These are phyloP conservation scores for Aix galericulata DNA, from an alignment of 2,113 vertebrate species.

Conservation along the genomic window DNA sequence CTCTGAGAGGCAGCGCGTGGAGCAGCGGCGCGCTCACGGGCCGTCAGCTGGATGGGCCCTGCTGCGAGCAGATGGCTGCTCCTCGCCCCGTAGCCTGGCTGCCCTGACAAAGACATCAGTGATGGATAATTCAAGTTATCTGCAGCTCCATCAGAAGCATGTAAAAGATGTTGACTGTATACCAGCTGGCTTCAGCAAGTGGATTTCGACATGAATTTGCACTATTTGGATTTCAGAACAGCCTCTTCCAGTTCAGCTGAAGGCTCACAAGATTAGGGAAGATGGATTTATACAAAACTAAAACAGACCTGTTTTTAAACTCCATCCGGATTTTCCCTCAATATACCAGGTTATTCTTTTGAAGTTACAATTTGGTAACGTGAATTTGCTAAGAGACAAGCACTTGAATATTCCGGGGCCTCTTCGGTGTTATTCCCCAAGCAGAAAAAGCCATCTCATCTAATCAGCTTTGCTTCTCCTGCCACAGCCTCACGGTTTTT, in stretches of 20 bases:
- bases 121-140: constrained; percentile 1
- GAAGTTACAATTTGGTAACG: not conserved
- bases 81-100: not conserved
- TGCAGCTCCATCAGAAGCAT: not conserved
- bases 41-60: constrained; percentile 6
- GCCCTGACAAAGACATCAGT: constrained; percentile 38
- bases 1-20: not conserved
- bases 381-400: not conserved
- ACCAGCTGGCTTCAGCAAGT: constrained; percentile 5
- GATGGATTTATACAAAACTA: not conserved
- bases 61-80: constrained; percentile 43
- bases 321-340: not conserved
- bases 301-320: constrained; percentile 4
- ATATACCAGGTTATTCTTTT: not conserved
- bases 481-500: not conserved
- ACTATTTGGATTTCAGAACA: not conserved
- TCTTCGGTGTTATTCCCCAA: not conserved
- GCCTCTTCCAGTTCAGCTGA: not conserved
- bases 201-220: not conserved
- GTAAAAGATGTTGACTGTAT: not conserved
- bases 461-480: not conserved
- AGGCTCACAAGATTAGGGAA: not conserved
- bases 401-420: not conserved
- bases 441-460: not conserved
- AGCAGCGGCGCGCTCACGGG: not conserved